These are phyloP conservation scores for Rafetus swinhoei DNA, from an alignment of 2,113 vertebrate species.

Conservation along the genomic window DNA sequence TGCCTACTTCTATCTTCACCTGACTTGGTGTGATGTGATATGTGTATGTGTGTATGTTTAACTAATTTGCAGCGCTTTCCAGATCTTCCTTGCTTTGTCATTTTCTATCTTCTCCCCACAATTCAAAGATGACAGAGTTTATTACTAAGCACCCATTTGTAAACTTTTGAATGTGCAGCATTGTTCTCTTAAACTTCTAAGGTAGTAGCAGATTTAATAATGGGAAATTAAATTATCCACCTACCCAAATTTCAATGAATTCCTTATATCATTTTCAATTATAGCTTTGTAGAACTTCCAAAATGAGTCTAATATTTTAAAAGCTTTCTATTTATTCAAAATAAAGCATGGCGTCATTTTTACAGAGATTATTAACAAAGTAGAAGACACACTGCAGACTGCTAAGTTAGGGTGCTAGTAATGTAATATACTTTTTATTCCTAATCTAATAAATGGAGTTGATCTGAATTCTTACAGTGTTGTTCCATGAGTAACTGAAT, in stretches of 20 bases:
- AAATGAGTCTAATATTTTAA: background rate
- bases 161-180: background rate
- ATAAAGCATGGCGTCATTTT: background rate
- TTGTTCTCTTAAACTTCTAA: background rate
- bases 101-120: background rate
- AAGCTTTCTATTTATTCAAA: background rate
- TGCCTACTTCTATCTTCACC: background rate
- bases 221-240: background rate
- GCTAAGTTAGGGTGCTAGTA: background rate
- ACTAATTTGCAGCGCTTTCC: background rate
- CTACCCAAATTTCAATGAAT: background rate
- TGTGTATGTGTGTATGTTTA: background rate
- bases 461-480: background rate
- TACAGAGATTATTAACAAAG: background rate
- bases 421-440: background rate
- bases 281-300: background rate
- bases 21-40: background rate
- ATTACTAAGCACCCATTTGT: background rate
- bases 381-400: background rate
- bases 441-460: background rate
- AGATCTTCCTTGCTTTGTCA: background rate
- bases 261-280: background rate
- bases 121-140: background rate
- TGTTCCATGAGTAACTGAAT: background rate
- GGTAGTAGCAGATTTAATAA: background rate